Conservation (phyloP, 2,888 invertebrate genomes). For the Himalopsyche anomala region DNA sequence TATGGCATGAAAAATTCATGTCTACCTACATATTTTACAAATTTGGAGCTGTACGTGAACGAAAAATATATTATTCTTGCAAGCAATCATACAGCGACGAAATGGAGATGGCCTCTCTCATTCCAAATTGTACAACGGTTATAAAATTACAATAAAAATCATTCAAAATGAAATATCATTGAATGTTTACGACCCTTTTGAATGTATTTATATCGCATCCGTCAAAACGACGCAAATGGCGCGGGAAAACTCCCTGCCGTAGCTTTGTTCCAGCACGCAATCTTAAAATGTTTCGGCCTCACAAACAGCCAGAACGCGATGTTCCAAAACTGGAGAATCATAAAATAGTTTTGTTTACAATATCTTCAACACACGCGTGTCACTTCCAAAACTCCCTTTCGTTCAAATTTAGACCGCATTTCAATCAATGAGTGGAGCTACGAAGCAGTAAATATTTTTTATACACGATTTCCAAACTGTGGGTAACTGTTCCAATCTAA, state of each 20-base stretch:
- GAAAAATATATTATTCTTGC: no score
- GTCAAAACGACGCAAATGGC: neutral
- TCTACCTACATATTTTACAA: no score
- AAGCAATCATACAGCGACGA: no score
- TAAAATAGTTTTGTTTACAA: conserved; percentile 54
- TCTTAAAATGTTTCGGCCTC: conserved; percentile 22
- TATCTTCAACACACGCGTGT: conserved; percentile 52
- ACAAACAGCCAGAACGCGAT: conserved; percentile 34
- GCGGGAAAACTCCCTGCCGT: neutral
- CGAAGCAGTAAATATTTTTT: conserved; percentile 8
- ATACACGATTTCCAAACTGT: neutral
- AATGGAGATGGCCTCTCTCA: no score
- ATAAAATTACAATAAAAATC: conserved; percentile 6
- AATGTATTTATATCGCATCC: neutral
- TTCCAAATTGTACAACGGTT: no score
- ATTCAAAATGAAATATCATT: neutral
- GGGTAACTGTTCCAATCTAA: neutral
- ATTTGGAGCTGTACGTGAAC: no score
- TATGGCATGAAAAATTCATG: no score
- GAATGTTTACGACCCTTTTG: conserved; percentile 1
- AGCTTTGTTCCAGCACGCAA: conserved; percentile 18
- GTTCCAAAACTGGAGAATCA: conserved; percentile 47
- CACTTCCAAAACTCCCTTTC: conserved; percentile 45
- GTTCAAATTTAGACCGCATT: conserved; percentile 61
- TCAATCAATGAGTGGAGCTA: conserved; percentile 61